Percentiles rank a stretch among this genome's conserved stretches.
Conservation (phyloP, 1,140 invertebrate genomes). For the Pararge aegeria region DNA sequence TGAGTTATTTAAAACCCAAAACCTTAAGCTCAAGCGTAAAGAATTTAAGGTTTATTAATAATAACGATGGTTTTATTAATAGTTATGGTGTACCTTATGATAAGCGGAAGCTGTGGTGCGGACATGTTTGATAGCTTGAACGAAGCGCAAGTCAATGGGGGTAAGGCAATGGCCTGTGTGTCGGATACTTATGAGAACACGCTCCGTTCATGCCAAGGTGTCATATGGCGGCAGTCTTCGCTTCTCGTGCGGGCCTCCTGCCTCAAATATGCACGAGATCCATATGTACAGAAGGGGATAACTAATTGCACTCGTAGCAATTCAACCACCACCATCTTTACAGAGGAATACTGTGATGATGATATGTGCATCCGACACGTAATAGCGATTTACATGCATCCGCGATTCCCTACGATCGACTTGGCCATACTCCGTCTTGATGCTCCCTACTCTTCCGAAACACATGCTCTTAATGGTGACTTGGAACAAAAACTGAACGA, state of each 20-base stretch:
- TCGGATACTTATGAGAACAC: neutral
- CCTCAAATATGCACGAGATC: neutral
- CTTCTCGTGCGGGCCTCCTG: neutral
- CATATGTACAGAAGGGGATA: neutral
- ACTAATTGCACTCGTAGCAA: neutral
- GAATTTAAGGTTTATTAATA: no score
- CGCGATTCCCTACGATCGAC: conserved; percentile 9
- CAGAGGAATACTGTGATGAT: neutral
- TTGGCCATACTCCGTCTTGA: conserved; percentile 16
- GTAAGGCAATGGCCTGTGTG: neutral
- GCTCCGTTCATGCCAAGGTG: conserved; percentile 3
- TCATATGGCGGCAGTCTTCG: neutral
- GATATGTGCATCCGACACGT: neutral
- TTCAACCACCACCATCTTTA: neutral
- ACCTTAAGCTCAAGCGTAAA: no score
- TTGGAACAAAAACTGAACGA: conserved; percentile 1
- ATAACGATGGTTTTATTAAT: neutral
- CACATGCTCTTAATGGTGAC: neutral
- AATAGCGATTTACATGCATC: conserved; percentile 10
- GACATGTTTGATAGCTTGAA: neutral
- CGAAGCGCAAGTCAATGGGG: neutral
- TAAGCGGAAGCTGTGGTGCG: neutral
- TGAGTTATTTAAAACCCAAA: no score
- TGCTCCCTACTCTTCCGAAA: neutral
- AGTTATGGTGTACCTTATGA: neutral